phyloP scores from a whole-genome alignment of 2,888 invertebrate genomes.

The Sphaeridia pumilis region DNA sequence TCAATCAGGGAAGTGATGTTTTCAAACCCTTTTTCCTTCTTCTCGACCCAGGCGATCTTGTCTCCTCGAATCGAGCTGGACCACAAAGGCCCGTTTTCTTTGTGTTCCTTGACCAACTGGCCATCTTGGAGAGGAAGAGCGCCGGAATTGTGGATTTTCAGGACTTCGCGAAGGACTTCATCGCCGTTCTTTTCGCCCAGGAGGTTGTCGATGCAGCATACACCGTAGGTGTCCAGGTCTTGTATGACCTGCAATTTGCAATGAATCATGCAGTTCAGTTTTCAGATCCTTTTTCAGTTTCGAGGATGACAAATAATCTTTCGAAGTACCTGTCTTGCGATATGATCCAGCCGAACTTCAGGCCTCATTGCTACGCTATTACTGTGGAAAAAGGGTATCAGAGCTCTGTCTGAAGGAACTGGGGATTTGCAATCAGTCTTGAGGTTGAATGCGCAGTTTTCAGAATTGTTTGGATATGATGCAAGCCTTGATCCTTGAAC shows the following conservation, averaged over 20 bases:
- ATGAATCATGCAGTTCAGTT: no score
- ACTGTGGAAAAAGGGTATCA: no score
- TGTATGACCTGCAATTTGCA: slow-evolving; percentile 56
- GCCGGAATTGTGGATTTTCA: slow-evolving; percentile 40
- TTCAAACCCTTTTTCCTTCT: slow-evolving; percentile 64
- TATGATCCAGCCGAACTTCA: no score
- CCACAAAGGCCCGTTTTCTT: slow-evolving; percentile 26
- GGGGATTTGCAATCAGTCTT: no score
- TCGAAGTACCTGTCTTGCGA: no score
- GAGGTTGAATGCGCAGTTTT: background rate
- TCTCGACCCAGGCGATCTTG: slow-evolving; percentile 86
- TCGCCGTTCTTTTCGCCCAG: slow-evolving; percentile 65
- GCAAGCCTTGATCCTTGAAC: no score
- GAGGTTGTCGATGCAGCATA: slow-evolving; percentile 68
- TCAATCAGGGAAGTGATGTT: slow-evolving; percentile 66
- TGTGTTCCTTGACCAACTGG: slow-evolving; percentile 52
- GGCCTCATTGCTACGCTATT: no score
- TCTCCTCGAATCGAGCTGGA: slow-evolving; percentile 68
- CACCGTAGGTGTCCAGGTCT: slow-evolving; percentile 76
- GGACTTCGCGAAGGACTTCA: slow-evolving; percentile 63
- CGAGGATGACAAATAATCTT: no score
- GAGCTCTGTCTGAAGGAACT: no score
- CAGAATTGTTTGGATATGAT: no score
- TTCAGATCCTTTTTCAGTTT: no score
- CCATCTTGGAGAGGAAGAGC: slow-evolving; percentile 66